phyloP scores from a whole-genome alignment of 1,140 invertebrate genomes.

The Psix sp. region DNA sequence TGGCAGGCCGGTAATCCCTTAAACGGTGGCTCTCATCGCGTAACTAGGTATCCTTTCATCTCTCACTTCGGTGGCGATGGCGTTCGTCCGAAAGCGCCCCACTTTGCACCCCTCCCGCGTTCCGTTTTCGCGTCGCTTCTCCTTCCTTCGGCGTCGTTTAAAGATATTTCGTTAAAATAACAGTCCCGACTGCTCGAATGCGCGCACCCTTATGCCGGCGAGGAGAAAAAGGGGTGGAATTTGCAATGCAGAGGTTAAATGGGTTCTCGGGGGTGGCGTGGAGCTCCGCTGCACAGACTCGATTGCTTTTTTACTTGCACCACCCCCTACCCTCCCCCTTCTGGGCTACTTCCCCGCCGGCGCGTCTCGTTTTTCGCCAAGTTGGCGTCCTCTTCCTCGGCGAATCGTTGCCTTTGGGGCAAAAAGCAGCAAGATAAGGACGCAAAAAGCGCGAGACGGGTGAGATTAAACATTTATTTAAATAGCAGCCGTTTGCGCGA shows the following conservation, averaged over 20 bases:
- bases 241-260: conserved; percentile 79
- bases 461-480: conserved; percentile 78
- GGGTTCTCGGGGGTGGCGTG: conserved; percentile 64
- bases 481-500: conserved; percentile 71
- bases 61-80: conserved; percentile 60
- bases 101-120: conserved; percentile 18
- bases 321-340: conserved; percentile 27
- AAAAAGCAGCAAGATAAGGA: conserved; percentile 58
- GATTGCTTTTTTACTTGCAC: conserved; percentile 75
- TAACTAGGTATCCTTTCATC: conserved; percentile 78
- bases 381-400: conserved; percentile 28
- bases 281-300: conserved; percentile 69
- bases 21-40: conserved; percentile 75
- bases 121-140: conserved; percentile 46
- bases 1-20: conserved; percentile 77
- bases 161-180: conserved; percentile 79
- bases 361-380: conserved; percentile 33
- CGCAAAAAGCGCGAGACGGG: conserved; percentile 43
- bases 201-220: conserved; percentile 52
- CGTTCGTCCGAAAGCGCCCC: conserved; percentile 58
- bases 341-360: conserved; percentile 2
- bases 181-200: conserved; percentile 68
- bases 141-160: conserved; percentile 69
- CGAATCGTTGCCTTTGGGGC: conserved; percentile 49
- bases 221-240: conserved; percentile 75